Evolutionary conservation across 1,140 invertebrate species (phyloP), one percentile per base, ranked within the genome.

Genomic region (Eupeodes corollae): DNA sequence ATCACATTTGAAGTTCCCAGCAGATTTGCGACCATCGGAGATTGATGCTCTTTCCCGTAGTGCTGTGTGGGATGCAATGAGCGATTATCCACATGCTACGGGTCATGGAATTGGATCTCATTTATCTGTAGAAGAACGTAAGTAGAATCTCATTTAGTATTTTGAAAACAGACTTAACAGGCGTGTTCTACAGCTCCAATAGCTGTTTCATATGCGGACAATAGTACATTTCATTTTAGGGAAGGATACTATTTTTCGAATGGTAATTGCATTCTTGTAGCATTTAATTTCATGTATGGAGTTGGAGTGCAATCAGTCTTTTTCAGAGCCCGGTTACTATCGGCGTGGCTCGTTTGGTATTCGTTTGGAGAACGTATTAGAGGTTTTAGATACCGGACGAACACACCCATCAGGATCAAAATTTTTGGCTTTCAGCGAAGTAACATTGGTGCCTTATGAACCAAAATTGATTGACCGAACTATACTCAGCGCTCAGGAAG

Each of bases 381-480:
- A 93, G 69, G 85, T 95, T 3, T 69, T 86, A 12, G 74, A 83
- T 41, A 78, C 71, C 11, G 69, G 66, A 49, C 62, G 70, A 16
- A 58, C 67, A 31, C 64, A 73, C 58, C 58, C 57, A 31, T 67
- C 59, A 14, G 74, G 72, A 0, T 63, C 72, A 51, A 68, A 60
- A 45, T 85, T 79, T 58, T 65, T 84, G 10, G 75, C 74, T 49
- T 94, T 98, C 68, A 78, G 80, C 51, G 81, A 88, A 31, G 74
- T 93, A 1, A 96, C 92, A 10, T 69, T 95, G 31, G 84, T 98
- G 6, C 95, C 95, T 5, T 94, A 90, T 58, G 91, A 97, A 68
- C 83, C 79, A 1, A 95, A 92, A 64, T 70, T 99, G 46, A 88
- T 98, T 47, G 80, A 94, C 52, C 68, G 77, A 6, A 74, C 76